A percentile compares a stretch with the other conserved stretches of the same genome.
These are phyloP conservation scores for Selenia dentaria DNA, from an alignment of 2,888 invertebrate genomes.

Conservation along the genomic window DNA sequence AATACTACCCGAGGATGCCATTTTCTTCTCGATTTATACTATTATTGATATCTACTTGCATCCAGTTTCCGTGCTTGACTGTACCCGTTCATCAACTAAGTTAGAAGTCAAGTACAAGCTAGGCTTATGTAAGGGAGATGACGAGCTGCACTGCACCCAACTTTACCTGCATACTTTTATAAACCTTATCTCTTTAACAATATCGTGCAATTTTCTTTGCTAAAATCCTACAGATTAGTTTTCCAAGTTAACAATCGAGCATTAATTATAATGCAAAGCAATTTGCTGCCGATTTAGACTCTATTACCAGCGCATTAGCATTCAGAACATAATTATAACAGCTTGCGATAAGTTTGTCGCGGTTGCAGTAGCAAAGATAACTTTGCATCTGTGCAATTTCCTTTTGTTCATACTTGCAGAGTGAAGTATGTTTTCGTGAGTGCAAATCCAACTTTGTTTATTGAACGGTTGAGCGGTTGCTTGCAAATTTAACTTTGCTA, in stretches of 20 bases:
- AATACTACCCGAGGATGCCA: too few relatives aligned
- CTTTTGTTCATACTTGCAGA: not conserved
- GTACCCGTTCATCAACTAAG: conserved; percentile 69
- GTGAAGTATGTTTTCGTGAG: not conserved
- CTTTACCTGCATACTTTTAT: not conserved
- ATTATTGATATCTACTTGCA: too few relatives aligned
- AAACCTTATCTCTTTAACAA: conserved; percentile 3
- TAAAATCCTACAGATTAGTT: not conserved
- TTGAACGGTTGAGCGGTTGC: conserved; percentile 7
- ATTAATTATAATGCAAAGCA: conserved; percentile 22
- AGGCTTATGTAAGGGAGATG: conserved; percentile 60
- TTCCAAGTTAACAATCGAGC: conserved; percentile 21
- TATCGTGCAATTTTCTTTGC: conserved; percentile 11
- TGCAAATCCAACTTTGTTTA: conserved; percentile 13
- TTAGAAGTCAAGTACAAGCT: conserved; percentile 73
- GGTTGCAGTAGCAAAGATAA: conserved; percentile 17
- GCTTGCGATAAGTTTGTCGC: conserved; percentile 7
- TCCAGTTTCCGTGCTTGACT: conserved; percentile 35
- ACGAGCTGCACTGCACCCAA: conserved; percentile 25
- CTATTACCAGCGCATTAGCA: conserved; percentile 10
- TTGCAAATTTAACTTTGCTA: conserved; percentile 20
- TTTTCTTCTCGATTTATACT: too few relatives aligned
- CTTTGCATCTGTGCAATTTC: conserved; percentile 7
- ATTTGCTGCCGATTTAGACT: conserved; percentile 16
- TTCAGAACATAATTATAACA: conserved; percentile 2